Evolutionary conservation across 2,888 invertebrate genomes (phyloP).

Genomic region (Cecidostiba fungosa): DNA sequence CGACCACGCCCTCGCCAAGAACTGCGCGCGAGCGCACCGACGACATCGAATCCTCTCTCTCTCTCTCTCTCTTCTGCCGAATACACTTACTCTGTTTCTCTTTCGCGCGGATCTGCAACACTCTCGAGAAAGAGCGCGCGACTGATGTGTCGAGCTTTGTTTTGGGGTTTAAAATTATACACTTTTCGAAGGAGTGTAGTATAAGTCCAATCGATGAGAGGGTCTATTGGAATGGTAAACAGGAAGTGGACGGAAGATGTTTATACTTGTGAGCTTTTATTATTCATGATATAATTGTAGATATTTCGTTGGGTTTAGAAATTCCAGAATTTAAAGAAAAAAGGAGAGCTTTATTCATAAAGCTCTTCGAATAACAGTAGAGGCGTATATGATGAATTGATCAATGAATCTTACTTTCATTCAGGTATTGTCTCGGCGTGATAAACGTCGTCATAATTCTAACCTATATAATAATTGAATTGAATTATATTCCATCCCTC

Average conservation of each 20-base stretch:
- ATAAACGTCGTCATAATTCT: not conserved
- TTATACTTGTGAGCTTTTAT: no score
- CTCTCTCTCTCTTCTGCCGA: constrained; percentile 15
- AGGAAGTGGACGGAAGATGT: no score
- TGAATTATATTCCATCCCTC: not conserved
- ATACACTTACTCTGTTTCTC: constrained; percentile 26
- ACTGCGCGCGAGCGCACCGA: not conserved
- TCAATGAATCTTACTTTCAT: not conserved
- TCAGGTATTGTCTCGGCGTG: not conserved
- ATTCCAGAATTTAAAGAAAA: no score
- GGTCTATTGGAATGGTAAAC: no score
- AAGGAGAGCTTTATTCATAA: no score
- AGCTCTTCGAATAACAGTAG: not conserved
- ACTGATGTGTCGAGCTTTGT: not conserved
- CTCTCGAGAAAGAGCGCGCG: no score
- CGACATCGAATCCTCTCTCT: constrained; percentile 4
- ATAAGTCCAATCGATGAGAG: no score
- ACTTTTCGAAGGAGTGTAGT: no score
- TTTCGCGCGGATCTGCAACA: not conserved
- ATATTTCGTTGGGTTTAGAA: no score
- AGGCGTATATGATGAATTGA: not conserved
- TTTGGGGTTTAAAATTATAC: no score
- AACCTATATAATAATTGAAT: constrained; percentile 4
- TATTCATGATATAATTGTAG: no score
- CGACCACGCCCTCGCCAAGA: constrained; percentile 61